Base-by-base conservation (phyloP, 2,888 invertebrate genomes). In the Argyresthia goedartella region DNA sequence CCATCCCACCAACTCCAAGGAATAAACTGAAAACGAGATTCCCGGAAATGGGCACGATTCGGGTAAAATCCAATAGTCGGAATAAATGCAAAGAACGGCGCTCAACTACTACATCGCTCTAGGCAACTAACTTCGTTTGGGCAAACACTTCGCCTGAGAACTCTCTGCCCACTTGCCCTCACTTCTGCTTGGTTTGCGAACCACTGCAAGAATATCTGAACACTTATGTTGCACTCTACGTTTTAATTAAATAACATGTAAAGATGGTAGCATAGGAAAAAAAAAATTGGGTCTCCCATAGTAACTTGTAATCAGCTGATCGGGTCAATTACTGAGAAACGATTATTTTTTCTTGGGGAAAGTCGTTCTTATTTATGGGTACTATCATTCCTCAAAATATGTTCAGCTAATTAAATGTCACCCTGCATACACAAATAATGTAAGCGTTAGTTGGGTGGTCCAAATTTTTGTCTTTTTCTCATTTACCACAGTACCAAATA, bases 111-210 rank as follows among this genome's bases (percentile, higher is more conserved):
- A 66, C 69, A 66, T 68, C 65, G 68, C 68, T 68, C 67, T 67
- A 60, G 65, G 66, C 67, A 65, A 66, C 67, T 71, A 72, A 73
- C 72, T 76, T 72, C 67, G 71, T 74, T 72, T 69, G 65, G 61
- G 65, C 67, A 72, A 76, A 74, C 69, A 73, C 74, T 73, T 59
- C 57, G 56, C 53, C 58, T 55, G 59, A 69, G 66, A 69, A 69
- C 71, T 71, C 69, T 71, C 70, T 67, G 66, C 66, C 62, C 65
- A 67, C 66, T 74, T 64, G 63, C 61, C 67, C 65, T 65, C 62
- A 64, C 67, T 69, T 70, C 68, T 66, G 64, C 65, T 69, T 60
- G 64, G 66, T 65, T 73, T 66, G 63, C 60, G 59, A 63, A 65
- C 59, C 64, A 63, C 60, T 54, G 59, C 62, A 65, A 62, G 58